A percentile compares a stretch with the other conserved stretches of the same genome.
phyloP scores from a whole-genome alignment of 2,113 vertebrate species.

The Daboia siamensis region DNA sequence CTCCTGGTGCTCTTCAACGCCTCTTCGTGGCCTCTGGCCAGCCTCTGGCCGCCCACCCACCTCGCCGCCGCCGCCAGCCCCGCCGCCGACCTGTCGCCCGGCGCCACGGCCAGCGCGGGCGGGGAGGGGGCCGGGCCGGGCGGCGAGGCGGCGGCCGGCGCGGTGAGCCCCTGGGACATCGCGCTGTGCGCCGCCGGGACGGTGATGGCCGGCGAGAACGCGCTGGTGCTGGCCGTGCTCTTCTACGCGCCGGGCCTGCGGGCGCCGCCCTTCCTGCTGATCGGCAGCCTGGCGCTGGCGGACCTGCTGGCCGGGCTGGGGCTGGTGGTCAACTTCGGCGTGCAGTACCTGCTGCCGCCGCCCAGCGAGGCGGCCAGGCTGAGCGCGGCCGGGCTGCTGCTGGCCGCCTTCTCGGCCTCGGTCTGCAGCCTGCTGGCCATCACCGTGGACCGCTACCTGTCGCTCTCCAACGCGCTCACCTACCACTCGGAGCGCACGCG shows the following conservation, averaged over 20 bases:
- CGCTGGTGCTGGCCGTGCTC: constrained; percentile 85
- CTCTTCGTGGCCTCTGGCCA: constrained; percentile 6
- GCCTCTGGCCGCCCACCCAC: constrained; percentile 48
- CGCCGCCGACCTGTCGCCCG: constrained; percentile 72
- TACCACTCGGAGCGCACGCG: constrained; percentile 87
- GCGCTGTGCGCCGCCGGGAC: constrained; percentile 87
- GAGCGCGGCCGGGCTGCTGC: constrained; percentile 77
- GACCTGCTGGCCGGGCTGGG: constrained; percentile 83
- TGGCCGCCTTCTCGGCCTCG: constrained; percentile 87
- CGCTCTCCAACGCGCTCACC: constrained; percentile 87
- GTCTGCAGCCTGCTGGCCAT: constrained; percentile 87
- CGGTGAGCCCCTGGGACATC: constrained; percentile 79
- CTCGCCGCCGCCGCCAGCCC: constrained; percentile 57
- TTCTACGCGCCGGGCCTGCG: constrained; percentile 85
- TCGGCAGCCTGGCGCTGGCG: constrained; percentile 84
- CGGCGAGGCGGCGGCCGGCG: neutral
- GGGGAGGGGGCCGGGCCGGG: constrained; percentile 45
- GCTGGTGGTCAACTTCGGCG: constrained; percentile 84
- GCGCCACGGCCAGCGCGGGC: neutral
- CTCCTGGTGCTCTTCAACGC: constrained; percentile 24
- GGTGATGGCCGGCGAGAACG: constrained; percentile 85
- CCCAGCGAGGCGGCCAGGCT: constrained; percentile 77
- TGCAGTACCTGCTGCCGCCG: constrained; percentile 77
- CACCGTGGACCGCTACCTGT: constrained; percentile 90
- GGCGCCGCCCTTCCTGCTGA: constrained; percentile 83